Percentiles rank a stretch among this genome's conserved stretches.
Evolutionary conservation across 2,113 vertebrate species (phyloP).

Genomic region (Hirundichthys speculiger): DNA sequence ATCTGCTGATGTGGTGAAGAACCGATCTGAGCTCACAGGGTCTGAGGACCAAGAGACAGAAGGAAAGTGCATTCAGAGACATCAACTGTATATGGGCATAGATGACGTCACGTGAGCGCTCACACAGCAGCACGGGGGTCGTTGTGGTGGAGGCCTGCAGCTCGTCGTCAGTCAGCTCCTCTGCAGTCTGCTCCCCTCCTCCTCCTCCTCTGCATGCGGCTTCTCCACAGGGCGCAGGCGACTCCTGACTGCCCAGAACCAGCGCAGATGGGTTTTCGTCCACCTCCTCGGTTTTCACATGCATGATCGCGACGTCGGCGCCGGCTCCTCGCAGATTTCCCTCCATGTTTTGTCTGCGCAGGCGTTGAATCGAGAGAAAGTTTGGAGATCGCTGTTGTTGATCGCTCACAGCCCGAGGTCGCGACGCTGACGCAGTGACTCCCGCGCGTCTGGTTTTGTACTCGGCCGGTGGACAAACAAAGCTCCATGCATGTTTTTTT

Average conservation of each 20-base stretch:
- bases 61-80: too few species aligned
- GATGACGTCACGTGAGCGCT: slow-evolving; percentile 40
- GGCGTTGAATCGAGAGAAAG: slow-evolving; percentile 57
- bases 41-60: slow-evolving; percentile 56
- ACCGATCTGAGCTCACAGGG: slow-evolving; percentile 64
- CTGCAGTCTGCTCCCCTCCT: slow-evolving; percentile 60
- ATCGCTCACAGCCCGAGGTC: slow-evolving; percentile 1
- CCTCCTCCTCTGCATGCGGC: slow-evolving; percentile 58
- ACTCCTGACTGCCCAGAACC: slow-evolving; percentile 53
- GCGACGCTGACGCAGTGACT: not conserved
- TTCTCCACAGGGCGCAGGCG: slow-evolving; percentile 70
- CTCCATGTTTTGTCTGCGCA: slow-evolving; percentile 71
- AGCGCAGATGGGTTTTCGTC: slow-evolving; percentile 64
- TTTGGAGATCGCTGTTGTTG: slow-evolving; percentile 44
- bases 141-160: slow-evolving; percentile 42
- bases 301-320: slow-evolving; percentile 37
- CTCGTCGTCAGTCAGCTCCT: slow-evolving; percentile 56
- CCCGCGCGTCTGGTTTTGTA: not conserved
- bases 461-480: slow-evolving; percentile 1
- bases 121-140: slow-evolving; percentile 68
- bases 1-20: slow-evolving; percentile 65
- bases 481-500: not conserved
- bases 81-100: too few species aligned
- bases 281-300: slow-evolving; percentile 63
- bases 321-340: slow-evolving; percentile 28